Conservation (phyloP, 2,113 vertebrate species). For the Progne subis region DNA sequence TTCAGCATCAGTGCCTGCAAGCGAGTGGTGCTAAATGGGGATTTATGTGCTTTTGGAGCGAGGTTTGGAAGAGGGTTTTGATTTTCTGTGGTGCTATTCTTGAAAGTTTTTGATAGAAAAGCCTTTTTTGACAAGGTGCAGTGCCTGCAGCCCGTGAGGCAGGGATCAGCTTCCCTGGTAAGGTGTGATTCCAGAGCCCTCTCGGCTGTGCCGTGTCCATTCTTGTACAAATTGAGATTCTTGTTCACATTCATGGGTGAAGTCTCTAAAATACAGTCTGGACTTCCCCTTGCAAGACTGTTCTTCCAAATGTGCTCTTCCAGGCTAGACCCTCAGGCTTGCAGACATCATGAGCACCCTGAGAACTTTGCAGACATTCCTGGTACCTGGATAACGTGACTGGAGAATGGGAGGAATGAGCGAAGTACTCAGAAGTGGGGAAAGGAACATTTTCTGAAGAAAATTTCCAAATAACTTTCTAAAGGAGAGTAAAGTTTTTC, state of each 20-base stretch:
- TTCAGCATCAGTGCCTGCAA: not conserved
- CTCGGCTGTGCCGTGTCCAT: fast-evolving
- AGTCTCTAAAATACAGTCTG: not conserved
- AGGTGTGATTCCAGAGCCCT: not conserved
- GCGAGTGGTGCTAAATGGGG: not conserved
- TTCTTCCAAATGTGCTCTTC: not conserved
- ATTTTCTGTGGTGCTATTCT: not conserved
- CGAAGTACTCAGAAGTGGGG: not conserved
- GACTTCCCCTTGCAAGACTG: not conserved
- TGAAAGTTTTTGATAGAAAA: not conserved
- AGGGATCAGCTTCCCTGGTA: not conserved
- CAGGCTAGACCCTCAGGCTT: not conserved
- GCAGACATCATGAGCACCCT: not conserved
- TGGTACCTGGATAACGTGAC: not conserved
- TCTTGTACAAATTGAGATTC: not conserved
- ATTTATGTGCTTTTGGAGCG: not conserved
- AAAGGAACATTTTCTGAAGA: not conserved
- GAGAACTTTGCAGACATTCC: not conserved
- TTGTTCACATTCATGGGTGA: not conserved
- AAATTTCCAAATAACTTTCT: not conserved
- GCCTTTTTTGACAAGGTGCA: not conserved
- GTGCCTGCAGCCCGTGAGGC: not conserved
- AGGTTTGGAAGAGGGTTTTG: not conserved
- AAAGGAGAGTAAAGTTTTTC: not conserved
- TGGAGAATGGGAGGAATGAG: not conserved